phyloP scores from a whole-genome alignment of 2,888 invertebrate genomes.

The Allolobophora icterica region DNA sequence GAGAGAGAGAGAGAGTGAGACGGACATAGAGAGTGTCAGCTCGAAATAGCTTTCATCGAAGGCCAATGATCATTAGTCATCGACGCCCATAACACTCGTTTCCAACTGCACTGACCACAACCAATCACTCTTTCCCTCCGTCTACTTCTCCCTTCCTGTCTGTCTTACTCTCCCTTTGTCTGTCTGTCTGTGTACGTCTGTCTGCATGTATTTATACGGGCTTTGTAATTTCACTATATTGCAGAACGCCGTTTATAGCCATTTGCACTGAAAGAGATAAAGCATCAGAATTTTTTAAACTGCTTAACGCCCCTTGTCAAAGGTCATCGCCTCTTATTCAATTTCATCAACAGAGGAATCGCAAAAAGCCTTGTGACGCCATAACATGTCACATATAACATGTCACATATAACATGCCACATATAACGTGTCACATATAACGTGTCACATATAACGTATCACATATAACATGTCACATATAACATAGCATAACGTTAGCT shows the following conservation, averaged over 20 bases:
- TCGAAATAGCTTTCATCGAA: not conserved
- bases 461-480: too few relatives aligned
- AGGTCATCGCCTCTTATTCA: not conserved
- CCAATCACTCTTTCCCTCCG: not conserved
- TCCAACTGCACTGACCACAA: not conserved
- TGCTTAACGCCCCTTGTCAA: not conserved
- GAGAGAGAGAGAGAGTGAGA: not conserved
- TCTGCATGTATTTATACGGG: not conserved
- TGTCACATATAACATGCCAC: too few relatives aligned
- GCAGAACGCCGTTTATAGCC: not conserved
- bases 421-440: too few relatives aligned
- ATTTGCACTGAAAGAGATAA: not conserved
- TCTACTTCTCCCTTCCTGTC: not conserved
- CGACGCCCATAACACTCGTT: not conserved
- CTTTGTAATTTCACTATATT: not conserved
- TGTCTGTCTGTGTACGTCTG: not conserved
- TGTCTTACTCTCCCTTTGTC: not conserved
- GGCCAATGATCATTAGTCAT: conserved; percentile 17
- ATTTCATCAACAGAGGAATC: too few relatives aligned
- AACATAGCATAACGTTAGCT: too few relatives aligned
- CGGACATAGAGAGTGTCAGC: not conserved
- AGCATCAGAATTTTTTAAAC: not conserved
- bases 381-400: too few relatives aligned
- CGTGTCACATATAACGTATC: too few relatives aligned
- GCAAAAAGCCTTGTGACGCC: too few relatives aligned